Evolutionary conservation across 64 coral and sea anemone species (phyloP).

Genomic region (Montipora capricornis): DNA sequence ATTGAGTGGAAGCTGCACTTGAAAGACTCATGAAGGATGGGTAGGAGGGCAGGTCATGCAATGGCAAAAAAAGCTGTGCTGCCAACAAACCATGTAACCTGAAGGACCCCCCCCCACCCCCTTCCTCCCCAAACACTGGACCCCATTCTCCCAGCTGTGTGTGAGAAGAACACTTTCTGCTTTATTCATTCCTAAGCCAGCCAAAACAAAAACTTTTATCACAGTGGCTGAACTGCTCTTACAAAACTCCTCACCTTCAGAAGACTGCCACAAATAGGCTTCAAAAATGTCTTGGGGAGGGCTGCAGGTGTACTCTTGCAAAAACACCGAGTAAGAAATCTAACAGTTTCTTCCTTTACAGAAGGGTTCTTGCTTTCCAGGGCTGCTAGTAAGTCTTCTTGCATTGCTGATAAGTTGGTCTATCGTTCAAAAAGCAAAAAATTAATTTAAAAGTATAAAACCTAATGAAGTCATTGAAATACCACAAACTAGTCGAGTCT

Average conservation of each 20-base stretch:
- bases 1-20: too few species aligned
- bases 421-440: not conserved
- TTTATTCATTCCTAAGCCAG: too few species aligned
- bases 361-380: conserved; percentile 93
- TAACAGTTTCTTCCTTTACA: conserved; percentile 93
- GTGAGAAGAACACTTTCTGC: too few species aligned
- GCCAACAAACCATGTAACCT: too few species aligned
- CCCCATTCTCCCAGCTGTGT: too few species aligned
- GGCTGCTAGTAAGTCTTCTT: conserved; percentile 80
- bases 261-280: conserved; percentile 82
- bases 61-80: too few species aligned
- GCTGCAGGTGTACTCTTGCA: conserved; percentile 84
- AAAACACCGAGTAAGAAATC: conserved; percentile 88
- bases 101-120: too few species aligned
- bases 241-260: conserved; percentile 66
- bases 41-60: too few species aligned
- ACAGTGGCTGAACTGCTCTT: not conserved
- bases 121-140: too few species aligned
- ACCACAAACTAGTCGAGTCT: too few species aligned
- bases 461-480: too few species aligned
- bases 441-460: not conserved
- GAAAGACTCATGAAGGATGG: too few species aligned
- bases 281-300: conserved; percentile 85
- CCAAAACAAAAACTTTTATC: not conserved
- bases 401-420: conserved; percentile 90